Evolutionary conservation across 37 sponge, comb jelly and placozoan genomes (phyloP).

Genomic region (Eunapius fragilis): DNA sequence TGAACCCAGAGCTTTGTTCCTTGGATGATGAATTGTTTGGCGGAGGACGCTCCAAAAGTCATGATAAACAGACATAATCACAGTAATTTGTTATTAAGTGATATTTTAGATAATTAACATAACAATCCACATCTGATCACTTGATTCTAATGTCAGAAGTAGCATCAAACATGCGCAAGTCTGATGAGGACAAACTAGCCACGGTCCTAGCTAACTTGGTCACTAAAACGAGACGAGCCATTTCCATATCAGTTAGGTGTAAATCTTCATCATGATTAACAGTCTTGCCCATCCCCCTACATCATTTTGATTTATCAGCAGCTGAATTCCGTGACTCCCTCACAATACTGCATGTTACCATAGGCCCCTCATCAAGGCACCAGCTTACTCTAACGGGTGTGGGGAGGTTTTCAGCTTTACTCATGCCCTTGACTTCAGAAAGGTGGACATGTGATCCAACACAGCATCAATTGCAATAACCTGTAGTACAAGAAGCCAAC

Average conservation of each 20-base stretch:
- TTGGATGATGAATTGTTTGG: no score
- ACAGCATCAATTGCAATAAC: no score
- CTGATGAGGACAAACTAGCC: not conserved
- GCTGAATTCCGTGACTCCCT: constrained; percentile 42
- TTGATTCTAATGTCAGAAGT: no score
- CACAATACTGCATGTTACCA: constrained; percentile 14
- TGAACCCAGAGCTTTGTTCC: no score
- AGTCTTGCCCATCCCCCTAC: constrained; percentile 8
- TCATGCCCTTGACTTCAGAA: constrained; percentile 43
- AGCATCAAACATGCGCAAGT: not conserved
- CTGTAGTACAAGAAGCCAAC: no score
- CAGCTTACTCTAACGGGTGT: constrained; percentile 27
- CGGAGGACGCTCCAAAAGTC: no score
- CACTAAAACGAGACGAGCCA: constrained; percentile 1
- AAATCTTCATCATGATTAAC: constrained; percentile 20
- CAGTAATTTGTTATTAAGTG: no score
- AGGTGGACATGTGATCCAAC: constrained; percentile 10
- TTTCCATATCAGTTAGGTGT: constrained; percentile 23
- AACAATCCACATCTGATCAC: no score
- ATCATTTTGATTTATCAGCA: constrained; percentile 33
- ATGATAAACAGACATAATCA: no score
- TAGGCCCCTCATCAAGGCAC: constrained; percentile 5
- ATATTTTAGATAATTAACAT: no score
- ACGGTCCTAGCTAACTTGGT: constrained; percentile 1
- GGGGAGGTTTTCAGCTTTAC: constrained; percentile 7